Evolutionary conservation across 2,113 vertebrate species (phyloP).

Genomic region (Rafetus swinhoei): DNA sequence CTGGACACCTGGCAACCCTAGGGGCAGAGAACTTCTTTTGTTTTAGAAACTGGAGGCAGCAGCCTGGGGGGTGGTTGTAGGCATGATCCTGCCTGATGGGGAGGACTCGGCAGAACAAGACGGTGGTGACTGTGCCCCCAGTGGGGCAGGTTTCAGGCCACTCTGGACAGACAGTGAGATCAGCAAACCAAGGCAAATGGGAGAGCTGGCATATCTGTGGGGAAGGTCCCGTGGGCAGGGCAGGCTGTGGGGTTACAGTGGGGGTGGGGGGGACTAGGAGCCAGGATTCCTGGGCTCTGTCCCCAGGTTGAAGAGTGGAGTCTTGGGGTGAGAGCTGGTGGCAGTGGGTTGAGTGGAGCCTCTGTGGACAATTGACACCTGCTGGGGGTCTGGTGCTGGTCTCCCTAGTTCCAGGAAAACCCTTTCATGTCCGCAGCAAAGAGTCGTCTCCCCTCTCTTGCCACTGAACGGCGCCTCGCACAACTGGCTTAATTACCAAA

Average conservation of each 20-base stretch:
- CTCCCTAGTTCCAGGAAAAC: not conserved
- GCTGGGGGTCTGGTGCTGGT: not conserved
- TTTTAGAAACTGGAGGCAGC: no score
- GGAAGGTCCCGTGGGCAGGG: not conserved
- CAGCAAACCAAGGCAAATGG: not conserved
- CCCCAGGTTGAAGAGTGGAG: no score
- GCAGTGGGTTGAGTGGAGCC: not conserved
- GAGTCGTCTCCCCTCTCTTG: not conserved
- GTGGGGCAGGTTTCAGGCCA: no score
- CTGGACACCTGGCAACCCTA: no score
- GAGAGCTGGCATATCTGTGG: fast-evolving
- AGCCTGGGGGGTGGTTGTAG: no score
- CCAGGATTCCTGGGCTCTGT: not conserved
- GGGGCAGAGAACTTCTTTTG: no score
- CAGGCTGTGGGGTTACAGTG: not conserved
- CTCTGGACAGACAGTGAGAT: no score
- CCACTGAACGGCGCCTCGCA: not conserved
- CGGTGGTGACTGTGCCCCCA: no score
- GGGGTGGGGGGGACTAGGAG: no score
- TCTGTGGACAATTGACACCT: not conserved
- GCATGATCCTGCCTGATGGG: no score
- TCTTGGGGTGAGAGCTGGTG: not conserved
- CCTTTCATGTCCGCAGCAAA: not conserved
- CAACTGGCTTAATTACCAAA: not conserved
- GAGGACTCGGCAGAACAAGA: no score